Base-by-base conservation (phyloP, 2,113 vertebrate genomes). In the Python bivittatus region DNA sequence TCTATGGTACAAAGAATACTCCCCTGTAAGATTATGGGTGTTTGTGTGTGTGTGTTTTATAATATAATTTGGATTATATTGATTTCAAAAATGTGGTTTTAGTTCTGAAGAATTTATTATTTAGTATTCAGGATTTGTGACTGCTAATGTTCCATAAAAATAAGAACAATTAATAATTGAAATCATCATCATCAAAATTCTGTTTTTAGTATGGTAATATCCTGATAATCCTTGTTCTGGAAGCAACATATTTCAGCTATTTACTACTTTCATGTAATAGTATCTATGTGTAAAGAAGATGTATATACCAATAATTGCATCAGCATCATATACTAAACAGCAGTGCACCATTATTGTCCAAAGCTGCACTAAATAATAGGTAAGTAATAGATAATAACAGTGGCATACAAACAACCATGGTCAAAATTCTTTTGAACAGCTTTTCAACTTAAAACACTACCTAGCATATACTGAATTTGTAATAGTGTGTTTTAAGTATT, bases 11-110 rank as follows among this genome's bases (percentile, higher is more conserved):
- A 91, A 84, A 86, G 58, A 91, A 84, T 95, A 57, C 84, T 88
- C 53, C 10, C 84, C 90, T 91, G 92, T 89, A 93, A 92, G 91
- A 90, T 92, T 93, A 93, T 11, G 88, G 56, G 92, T 27, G 91
- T 58, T 88, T 96, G 92, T 79, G 13, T 72, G 33, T 72, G 33
- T 90, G 94, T 91, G 90, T 95, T 90, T 95, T 92, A 92, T 42
- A 79, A 38, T 95, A 94, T 44, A 93, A 79, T 84, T 96, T 95
- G 0, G 86, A 92, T 96, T 96, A 94, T 94, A 29, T 88, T 92
- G 93, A 33, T 94, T 95, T 95, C 44, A 91, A 29, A 38, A 58
- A 92, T 88, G 22, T 89, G 23, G 91, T 93, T 93, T 91, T 84
- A 61, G 13, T 79, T 95, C 93, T 91, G 95, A 95, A 93, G 33